Evolutionary conservation across 2,797 vertebrate genomes (phyloP), one percentile per base, ranked within the genome.

Genomic region (Adrianichthys oophorus): DNA sequence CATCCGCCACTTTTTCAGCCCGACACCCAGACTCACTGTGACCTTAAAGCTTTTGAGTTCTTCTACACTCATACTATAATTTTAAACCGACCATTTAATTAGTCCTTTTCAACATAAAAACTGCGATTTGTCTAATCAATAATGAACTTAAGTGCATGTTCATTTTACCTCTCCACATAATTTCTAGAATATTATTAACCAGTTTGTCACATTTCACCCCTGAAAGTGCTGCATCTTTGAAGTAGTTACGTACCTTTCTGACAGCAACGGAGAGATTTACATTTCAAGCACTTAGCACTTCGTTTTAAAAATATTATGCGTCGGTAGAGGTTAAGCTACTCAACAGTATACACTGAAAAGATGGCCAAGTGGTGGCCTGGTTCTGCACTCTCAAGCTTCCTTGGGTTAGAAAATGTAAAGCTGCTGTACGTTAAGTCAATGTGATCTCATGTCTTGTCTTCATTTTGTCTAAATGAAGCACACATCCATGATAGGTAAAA

Each of bases 1-100:
- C 42, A 51, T 64, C 45, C 40, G 53, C 47, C 6, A 43, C 59
- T 66, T 55, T 54, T 59, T 43, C 24, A 8, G 48, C 0, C 24
- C 21, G 6, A 23, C 58, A 50, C 49, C 55, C 7, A 32, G 37
- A 37, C 12, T 32, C 26, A 19, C 48, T 14, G 32, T 40, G 32
- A 41, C 50, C 50, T 41, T 6, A 12, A 12, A n/a, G 37, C 14
- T 10, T 3, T 37, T 37, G 29, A 32, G 29, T 32, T 2, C 10
- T 37, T 1, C 32, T 37, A 37, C 32, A 37, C 8, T 37, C 32
- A 2, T 13, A 21, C 19, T 21, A 21, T 21, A 10, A 12, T 10
- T 37, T 12, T 12, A 12, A 37, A 37, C 32, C 13, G 32, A 12
- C 32, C 3, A 44, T 42, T 42, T 24, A 1, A 19, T 29, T 15